Evolutionary conservation across 2,888 invertebrate species (phyloP).

Genomic region (Clistopyga incitator): DNA sequence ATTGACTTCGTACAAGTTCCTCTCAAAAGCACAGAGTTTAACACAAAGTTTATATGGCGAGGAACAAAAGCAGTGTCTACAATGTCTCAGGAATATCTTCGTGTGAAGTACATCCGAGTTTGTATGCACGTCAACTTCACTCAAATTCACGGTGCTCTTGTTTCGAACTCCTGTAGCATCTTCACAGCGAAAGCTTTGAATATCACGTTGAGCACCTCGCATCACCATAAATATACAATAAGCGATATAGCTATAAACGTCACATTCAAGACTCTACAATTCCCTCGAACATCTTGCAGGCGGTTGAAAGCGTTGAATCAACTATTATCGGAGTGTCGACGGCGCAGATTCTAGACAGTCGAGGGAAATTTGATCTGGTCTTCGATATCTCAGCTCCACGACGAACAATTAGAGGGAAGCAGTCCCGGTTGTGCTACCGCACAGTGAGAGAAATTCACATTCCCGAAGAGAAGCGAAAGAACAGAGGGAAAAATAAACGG

Average conservation of each 20-base stretch:
- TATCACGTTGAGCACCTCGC: neutral
- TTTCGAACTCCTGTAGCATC: neutral
- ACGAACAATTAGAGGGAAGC: slow-evolving; percentile 23
- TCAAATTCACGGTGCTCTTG: neutral
- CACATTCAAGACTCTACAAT: neutral
- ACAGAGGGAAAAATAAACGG: slow-evolving; percentile 13
- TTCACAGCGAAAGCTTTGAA: neutral
- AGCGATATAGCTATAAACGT: neutral
- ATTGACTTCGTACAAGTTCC: neutral
- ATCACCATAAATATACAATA: neutral
- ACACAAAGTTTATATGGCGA: neutral
- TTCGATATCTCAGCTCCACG: slow-evolving; percentile 4
- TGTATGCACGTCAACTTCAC: neutral
- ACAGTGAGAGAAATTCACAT: neutral
- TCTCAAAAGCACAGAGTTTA: neutral
- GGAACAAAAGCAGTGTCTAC: neutral
- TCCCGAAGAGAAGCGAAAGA: neutral
- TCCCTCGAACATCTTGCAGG: neutral
- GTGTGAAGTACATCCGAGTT: neutral
- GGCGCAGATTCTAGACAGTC: slow-evolving; percentile 6
- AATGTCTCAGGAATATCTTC: neutral
- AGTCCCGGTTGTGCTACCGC: neutral
- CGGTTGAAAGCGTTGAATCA: neutral
- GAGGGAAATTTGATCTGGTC: slow-evolving; percentile 43
- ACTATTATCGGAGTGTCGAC: neutral